Evolutionary conservation across 2,113 vertebrate genomes (phyloP).

Genomic region (Heterochromis multidens): DNA sequence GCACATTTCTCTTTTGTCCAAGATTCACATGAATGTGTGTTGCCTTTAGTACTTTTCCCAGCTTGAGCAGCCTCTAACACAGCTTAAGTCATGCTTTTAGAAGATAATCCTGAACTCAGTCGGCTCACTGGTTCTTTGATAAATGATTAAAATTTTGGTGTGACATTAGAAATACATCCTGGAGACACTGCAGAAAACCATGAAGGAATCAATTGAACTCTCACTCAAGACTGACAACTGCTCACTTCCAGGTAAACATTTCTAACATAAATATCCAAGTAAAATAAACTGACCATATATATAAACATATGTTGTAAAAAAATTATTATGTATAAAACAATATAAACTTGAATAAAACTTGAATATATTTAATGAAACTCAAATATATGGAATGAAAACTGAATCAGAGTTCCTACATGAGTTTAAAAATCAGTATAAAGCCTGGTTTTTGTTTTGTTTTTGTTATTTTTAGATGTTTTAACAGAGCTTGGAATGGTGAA

Average conservation of each 20-base stretch:
- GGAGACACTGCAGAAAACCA: rapidly evolving
- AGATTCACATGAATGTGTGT: background rate
- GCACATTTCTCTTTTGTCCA: background rate
- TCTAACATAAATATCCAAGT: background rate
- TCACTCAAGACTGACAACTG: background rate
- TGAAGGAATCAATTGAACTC: conserved; percentile 3
- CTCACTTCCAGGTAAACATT: conserved; percentile 26
- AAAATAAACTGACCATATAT: background rate
- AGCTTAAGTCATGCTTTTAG: background rate
- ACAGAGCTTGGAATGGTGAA: background rate
- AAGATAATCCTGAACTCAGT: background rate
- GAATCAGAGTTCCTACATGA: too few species aligned
- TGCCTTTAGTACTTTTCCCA: background rate
- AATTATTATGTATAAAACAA: background rate
- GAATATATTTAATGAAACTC: background rate
- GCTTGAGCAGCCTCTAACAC: background rate
- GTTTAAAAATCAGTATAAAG: too few species aligned
- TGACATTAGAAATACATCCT: background rate
- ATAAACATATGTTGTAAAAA: background rate
- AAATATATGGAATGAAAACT: too few species aligned
- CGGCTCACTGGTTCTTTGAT: background rate
- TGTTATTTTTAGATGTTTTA: conserved; percentile 14
- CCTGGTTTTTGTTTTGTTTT: background rate
- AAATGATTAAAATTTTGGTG: background rate
- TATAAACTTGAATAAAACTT: background rate